A percentile compares a stretch with the other conserved stretches of the same genome.
These are phyloP conservation scores for Microctenopoma steveboyesi DNA, from an alignment of 2,797 vertebrate genomes.

Conservation along the genomic window DNA sequence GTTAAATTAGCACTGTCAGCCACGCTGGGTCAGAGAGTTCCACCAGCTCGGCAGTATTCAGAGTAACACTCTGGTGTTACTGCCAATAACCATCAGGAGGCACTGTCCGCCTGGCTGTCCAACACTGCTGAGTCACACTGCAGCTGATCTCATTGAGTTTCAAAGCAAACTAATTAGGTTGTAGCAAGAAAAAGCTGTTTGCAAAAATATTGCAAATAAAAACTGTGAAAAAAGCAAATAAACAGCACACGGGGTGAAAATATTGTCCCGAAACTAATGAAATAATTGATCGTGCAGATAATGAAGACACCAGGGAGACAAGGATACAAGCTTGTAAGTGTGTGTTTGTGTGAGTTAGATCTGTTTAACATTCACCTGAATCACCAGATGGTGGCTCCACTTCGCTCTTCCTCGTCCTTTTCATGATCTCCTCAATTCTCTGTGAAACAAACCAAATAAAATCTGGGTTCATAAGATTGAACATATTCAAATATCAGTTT, in stretches of 20 bases:
- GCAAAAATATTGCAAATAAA: neutral
- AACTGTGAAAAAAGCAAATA: neutral
- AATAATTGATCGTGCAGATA: neutral
- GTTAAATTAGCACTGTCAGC: neutral
- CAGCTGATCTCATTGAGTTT: slow-evolving; percentile 40
- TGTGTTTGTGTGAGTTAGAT: neutral
- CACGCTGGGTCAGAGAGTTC: slow-evolving; percentile 13
- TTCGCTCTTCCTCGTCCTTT: slow-evolving; percentile 93
- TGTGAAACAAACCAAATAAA: slow-evolving; percentile 60
- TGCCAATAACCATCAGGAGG: slow-evolving; percentile 43
- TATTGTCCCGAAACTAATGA: too few species aligned
- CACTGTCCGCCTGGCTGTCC: neutral
- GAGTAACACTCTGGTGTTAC: neutral
- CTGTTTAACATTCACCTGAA: slow-evolving; percentile 49
- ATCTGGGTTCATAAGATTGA: neutral
- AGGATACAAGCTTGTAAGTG: neutral
- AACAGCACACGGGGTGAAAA: neutral
- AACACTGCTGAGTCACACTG: slow-evolving; percentile 79
- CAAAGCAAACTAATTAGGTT: neutral
- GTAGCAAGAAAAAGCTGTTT: neutral
- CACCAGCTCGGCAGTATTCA: neutral
- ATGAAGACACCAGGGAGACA: neutral
- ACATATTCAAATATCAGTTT: neutral
- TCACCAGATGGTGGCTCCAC: slow-evolving; percentile 80
- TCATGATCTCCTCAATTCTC: slow-evolving; percentile 99